These are phyloP conservation scores for Aphelenchoides fujianensis DNA, from an alignment of 1,140 invertebrate species.

Conservation along the genomic window DNA sequence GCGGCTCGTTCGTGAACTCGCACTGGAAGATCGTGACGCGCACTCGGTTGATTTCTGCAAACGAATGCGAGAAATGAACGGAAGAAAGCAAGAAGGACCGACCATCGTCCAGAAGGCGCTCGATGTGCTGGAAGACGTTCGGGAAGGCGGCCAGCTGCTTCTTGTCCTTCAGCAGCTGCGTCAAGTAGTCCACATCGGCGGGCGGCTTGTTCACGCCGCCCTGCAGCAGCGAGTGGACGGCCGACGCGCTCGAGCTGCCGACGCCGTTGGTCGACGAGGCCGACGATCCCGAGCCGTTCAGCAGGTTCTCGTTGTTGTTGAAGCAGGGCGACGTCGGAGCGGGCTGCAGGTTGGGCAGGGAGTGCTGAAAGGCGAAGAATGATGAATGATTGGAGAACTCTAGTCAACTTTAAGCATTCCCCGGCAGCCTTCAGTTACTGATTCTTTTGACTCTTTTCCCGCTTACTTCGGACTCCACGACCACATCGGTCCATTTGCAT, in stretches of 20 bases:
- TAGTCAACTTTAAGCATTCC: no score
- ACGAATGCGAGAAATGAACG: background rate
- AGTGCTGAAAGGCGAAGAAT: conserved; percentile 19
- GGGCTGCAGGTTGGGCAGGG: background rate
- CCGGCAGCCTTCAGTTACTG: no score
- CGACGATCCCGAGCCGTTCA: conserved; percentile 29
- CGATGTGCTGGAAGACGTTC: conserved; percentile 97
- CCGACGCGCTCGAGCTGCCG: background rate
- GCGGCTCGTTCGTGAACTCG: conserved; percentile 89
- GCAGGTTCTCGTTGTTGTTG: conserved; percentile 13
- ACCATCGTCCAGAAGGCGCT: conserved; percentile 98
- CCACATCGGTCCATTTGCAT: no score
- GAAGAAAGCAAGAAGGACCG: conserved; percentile 64
- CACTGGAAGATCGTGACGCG: conserved; percentile 95
- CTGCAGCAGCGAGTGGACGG: background rate
- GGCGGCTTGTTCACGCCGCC: conserved; percentile 21
- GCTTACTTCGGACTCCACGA: no score
- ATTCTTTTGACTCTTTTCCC: no score
- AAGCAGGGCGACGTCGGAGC: conserved; percentile 20
- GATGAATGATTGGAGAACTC: no score
- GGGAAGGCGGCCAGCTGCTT: conserved; percentile 98
- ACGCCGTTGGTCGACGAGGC: conserved; percentile 18
- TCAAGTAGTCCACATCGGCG: conserved; percentile 81
- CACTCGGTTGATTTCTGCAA: conserved; percentile 94
- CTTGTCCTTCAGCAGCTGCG: conserved; percentile 99